Base-by-base conservation (phyloP, 1,140 invertebrate species). In the Penaeus vannamei region DNA sequence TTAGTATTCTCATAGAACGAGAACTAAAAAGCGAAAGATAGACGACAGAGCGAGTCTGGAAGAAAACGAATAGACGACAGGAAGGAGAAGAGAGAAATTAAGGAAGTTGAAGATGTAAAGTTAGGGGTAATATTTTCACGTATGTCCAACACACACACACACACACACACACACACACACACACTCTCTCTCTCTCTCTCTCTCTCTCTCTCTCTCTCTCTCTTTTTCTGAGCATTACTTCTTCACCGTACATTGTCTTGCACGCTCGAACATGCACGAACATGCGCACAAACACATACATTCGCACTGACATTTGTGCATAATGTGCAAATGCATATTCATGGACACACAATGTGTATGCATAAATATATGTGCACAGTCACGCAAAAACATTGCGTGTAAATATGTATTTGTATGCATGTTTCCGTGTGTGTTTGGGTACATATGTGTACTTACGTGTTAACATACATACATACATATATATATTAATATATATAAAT, bases 201-300 rank as follows among this genome's bases (percentile, higher is more conserved):
- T n/a, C n/a, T n/a, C n/a, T 79, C 76, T 79, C 76, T 79, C 76
- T 79, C 32, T 80, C 26, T 80, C 32, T 46, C 32, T 80, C 26
- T 36, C 77, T 80, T 53, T 46, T 36, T 20, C 77, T 36, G 42
- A 69, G 26, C 14, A 69, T n/a, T 5, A 7, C 3, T 26, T 76
- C 76, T 46, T 79, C 12, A 7, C 26, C 32, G 42, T 80, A 22
- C 32, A 42, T 26, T 42, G 20, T 17, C 26, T 32, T 26, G 66
- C 60, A 80, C 77, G n/a, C 32, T 23, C 32, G 36, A 2, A 53
- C 32, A 46, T 36, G n/a, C 60, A 66, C 59, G 64, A 29, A 66
- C 60, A 84, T 2, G 8, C 26, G 17, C 26, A 42, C 53, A 81
- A 19, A 59, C 36, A 62, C 62, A 36, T 26, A 36, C n/a, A 29